Evolutionary conservation across 2,113 vertebrate species (phyloP).

Genomic region (Cervus canadensis): DNA sequence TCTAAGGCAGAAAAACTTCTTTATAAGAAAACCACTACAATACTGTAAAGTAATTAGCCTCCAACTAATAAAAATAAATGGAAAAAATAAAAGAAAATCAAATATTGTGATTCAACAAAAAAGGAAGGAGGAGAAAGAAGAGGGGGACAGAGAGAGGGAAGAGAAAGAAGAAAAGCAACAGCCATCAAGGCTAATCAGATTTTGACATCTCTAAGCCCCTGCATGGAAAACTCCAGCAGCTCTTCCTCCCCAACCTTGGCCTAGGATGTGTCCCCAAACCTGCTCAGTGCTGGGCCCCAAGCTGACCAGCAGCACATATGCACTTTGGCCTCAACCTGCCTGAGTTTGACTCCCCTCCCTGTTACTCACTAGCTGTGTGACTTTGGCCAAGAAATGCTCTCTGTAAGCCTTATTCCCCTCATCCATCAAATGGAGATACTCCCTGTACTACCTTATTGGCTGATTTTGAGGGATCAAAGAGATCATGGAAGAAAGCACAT

Average conservation of each 20-base stretch:
- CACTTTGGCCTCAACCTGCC: neutral
- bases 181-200: neutral
- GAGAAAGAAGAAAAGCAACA: neutral
- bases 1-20: conserved; percentile 36
- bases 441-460: neutral
- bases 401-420: neutral
- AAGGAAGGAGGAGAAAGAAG: neutral
- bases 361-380: neutral
- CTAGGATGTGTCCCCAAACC: neutral
- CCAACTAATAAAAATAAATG: no score
- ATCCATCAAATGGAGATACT: neutral
- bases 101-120: conserved; percentile 34
- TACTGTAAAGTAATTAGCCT: no score
- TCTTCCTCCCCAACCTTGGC: neutral
- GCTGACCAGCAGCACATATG: neutral
- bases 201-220: neutral
- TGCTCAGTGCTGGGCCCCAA: neutral
- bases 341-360: neutral
- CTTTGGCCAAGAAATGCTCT: neutral
- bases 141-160: neutral
- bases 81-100: conserved; percentile 21
- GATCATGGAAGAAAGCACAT: neutral
- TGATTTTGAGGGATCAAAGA: neutral
- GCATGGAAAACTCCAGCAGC: neutral
- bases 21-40: conserved; percentile 12